Percentiles rank a stretch among this genome's conserved stretches.
phyloP scores from a whole-genome alignment of 2,888 invertebrate species.

The Cordilura impudica region DNA sequence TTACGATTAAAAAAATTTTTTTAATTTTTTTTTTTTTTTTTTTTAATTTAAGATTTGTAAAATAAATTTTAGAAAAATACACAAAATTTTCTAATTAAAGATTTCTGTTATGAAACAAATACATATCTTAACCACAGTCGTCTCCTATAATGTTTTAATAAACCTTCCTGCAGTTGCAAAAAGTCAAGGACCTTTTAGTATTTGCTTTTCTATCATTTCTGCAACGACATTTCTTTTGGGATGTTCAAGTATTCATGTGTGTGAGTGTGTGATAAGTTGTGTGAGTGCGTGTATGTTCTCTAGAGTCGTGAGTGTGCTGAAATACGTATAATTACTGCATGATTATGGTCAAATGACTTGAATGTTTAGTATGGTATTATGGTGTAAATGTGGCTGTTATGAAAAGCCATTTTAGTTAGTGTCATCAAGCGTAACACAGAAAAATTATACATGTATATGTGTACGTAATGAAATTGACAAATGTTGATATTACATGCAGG shows the following conservation, averaged over 20 bases:
- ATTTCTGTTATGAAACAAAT: too few relatives aligned
- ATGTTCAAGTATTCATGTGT: not conserved
- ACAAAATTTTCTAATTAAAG: too few relatives aligned
- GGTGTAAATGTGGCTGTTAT: not conserved
- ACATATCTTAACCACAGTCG: too few relatives aligned
- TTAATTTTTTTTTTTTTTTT: too few relatives aligned
- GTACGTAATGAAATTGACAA: constrained; percentile 12
- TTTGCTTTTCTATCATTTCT: not conserved
- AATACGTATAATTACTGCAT: constrained; percentile 1
- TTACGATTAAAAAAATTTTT: too few relatives aligned
- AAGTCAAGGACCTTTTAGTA: constrained; percentile 35
- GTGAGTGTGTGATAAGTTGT: not conserved
- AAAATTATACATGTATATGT: too few relatives aligned
- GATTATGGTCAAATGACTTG: constrained; percentile 21
- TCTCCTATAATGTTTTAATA: not conserved
- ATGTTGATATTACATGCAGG: constrained; percentile 32
- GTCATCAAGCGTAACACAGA: constrained; percentile 1
- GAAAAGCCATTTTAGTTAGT: not conserved
- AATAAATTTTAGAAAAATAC: too few relatives aligned
- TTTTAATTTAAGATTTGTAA: too few relatives aligned
- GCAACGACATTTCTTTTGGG: not conserved
- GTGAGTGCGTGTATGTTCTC: too few relatives aligned
- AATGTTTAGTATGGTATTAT: not conserved
- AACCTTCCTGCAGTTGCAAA: not conserved
- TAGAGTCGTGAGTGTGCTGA: not conserved